Evolutionary conservation across 2,797 vertebrate genomes (phyloP).

Genomic region (Gallirallus australis): DNA sequence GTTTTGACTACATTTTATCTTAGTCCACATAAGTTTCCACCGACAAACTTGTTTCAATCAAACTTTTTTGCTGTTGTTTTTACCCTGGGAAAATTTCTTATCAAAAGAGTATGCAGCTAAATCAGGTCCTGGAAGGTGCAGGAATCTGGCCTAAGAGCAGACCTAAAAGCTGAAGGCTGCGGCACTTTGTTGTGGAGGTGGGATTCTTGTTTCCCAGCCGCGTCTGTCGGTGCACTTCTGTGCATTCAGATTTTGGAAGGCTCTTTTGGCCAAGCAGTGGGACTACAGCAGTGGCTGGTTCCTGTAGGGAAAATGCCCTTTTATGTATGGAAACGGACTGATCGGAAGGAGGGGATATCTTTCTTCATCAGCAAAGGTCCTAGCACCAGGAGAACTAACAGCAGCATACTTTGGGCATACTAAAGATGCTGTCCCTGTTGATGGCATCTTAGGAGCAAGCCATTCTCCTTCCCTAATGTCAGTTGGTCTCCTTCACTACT

Average conservation of each 20-base stretch:
- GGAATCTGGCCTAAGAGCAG: not conserved
- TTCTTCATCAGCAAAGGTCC: not conserved
- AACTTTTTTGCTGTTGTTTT: not conserved
- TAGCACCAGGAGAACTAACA: not conserved
- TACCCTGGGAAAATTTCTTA: not conserved
- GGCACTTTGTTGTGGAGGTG: not conserved
- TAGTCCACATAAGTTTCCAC: not conserved
- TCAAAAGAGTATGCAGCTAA: not conserved
- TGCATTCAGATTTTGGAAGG: not conserved
- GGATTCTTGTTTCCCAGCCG: not conserved
- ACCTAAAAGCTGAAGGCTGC: not conserved
- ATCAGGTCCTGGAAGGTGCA: not conserved
- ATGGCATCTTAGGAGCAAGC: not conserved
- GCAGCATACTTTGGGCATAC: not conserved
- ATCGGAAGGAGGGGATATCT: not conserved
- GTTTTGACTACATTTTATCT: not conserved
- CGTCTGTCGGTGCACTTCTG: not conserved
- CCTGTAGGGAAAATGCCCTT: not conserved
- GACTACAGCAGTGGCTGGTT: not conserved
- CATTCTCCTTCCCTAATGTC: not conserved
- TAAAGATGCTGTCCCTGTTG: rapidly evolving
- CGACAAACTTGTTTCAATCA: not conserved
- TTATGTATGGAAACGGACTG: not conserved
- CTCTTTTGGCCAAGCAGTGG: not conserved
- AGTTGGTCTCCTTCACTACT: not conserved